Evolutionary conservation across 1,140 invertebrate species (phyloP), one percentile per base, ranked within the genome.

Genomic region (Lucilia sericata): DNA sequence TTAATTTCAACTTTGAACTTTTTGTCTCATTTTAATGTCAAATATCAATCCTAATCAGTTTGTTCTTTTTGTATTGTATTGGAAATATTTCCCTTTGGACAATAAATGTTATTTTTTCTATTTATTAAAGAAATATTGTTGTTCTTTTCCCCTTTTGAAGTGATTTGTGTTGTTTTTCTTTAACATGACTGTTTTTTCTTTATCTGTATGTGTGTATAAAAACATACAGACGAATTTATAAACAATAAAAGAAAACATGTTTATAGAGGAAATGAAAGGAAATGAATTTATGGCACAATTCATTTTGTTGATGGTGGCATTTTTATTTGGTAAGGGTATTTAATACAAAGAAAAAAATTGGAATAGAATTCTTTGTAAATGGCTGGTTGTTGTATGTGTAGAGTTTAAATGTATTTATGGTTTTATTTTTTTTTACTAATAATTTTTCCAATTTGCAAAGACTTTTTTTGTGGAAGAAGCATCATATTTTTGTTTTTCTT

Each of bases 261-360:
- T 30, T 30, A 34, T 13, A 42, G n/a, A 34, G 74, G 74, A 76
- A 42, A 76, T 76, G 74, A 76, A 76, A 76, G 74, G 74, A 76
- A 76, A 76, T 76, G 74, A 76, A 76, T 76, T 76, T 76, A 76
- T 76, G 19, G 74, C 34, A 76, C 74, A 76, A 76, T 34, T 76
- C 34, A 76, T 76, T 76, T n/a, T 36, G 13, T 76, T 76, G 7
- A n/a, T 17, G 9, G 12, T 76, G 74, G 74, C 12, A 42, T 55
- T 55, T 55, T 55, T 55, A 8, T 0, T 42, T 42, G 2, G 5
- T 42, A 3, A 42, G 42, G 17, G 10, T 55, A 12, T 55, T 55
- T 55, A 4, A 55, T 55, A 14, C 4, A 55, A 12, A 55, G 17
- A 49, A 49, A 49, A n/a, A 49, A 2, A 49, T 49, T 30, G 25